These are phyloP conservation scores for Paedocypris micromegethes DNA, from an alignment of 2,797 vertebrate species.

Conservation along the genomic window DNA sequence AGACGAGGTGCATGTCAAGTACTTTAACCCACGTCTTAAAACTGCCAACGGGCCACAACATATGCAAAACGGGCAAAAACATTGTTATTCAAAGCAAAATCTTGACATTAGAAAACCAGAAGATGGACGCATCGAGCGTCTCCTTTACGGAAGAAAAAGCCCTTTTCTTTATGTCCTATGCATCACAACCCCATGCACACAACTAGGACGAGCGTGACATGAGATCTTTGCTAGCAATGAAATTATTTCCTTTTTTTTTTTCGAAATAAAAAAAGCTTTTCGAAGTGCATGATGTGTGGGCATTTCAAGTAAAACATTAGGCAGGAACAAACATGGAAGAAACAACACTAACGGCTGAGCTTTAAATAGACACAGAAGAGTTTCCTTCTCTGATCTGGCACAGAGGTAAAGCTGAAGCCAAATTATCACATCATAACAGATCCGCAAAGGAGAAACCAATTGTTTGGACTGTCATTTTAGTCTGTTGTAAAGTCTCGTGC, in stretches of 20 bases:
- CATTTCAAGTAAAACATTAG: slow-evolving; percentile 17
- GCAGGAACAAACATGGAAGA: slow-evolving; percentile 20
- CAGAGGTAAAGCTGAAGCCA: too few species aligned
- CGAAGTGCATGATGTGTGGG: slow-evolving; percentile 8
- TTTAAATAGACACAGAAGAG: slow-evolving; percentile 32
- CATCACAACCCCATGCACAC: background rate
- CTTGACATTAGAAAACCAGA: slow-evolving; percentile 11
- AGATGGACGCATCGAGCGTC: background rate
- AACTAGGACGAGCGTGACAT: background rate
- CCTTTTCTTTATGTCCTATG: slow-evolving; percentile 19
- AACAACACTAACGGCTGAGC: slow-evolving; percentile 10
- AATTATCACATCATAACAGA: too few species aligned
- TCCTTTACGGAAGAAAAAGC: slow-evolving; percentile 14
- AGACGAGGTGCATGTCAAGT: too few species aligned
- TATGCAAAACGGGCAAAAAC: too few species aligned
- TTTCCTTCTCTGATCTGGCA: too few species aligned
- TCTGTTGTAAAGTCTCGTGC: too few species aligned
- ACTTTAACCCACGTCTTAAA: too few species aligned
- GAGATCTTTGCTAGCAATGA: too few species aligned
- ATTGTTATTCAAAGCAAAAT: background rate
- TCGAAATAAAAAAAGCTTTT: background rate
- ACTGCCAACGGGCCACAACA: too few species aligned
- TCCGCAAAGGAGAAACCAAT: too few species aligned
- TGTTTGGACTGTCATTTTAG: too few species aligned
- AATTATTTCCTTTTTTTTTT: background rate